A percentile compares a stretch with the other conserved stretches of the same genome.
Evolutionary conservation across 2,888 invertebrate species (phyloP).

Genomic region (Catonia carolina): DNA sequence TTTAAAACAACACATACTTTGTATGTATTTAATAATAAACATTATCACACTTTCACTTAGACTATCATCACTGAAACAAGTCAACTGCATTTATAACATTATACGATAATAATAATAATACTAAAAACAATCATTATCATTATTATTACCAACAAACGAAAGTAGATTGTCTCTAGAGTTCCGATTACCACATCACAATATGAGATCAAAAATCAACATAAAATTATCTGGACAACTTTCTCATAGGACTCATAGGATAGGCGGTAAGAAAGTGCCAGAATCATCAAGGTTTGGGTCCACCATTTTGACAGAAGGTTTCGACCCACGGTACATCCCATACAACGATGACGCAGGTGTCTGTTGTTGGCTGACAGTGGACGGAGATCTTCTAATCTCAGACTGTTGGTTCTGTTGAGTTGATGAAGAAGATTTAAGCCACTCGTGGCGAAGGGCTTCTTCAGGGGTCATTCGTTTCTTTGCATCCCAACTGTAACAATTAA

Average conservation of each 20-base stretch:
- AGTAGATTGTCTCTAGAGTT: no score
- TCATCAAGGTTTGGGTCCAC: constrained; percentile 48
- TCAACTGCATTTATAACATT: no score
- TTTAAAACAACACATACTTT: background rate
- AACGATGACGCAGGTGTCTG: constrained; percentile 36
- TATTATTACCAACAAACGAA: no score
- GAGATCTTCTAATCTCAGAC: constrained; percentile 38
- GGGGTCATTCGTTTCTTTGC: constrained; percentile 85
- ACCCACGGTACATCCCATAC: constrained; percentile 43
- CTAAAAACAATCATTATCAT: no score
- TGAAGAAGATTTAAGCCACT: constrained; percentile 65
- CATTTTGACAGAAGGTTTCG: constrained; percentile 35
- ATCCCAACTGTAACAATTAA: constrained; percentile 67
- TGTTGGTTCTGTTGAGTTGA: constrained; percentile 37
- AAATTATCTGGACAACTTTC: constrained; percentile 24
- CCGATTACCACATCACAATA: constrained; percentile 5
- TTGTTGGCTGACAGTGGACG: constrained; percentile 47
- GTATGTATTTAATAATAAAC: background rate
- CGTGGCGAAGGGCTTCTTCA: constrained; percentile 82
- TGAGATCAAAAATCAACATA: constrained; percentile 21
- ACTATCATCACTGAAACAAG: background rate
- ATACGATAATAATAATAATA: no score
- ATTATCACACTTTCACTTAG: background rate
- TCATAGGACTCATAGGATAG: constrained; percentile 56
- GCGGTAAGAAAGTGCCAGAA: constrained; percentile 56